Conservation (phyloP, 2,888 invertebrate species). For the Seira ritae region DNA sequence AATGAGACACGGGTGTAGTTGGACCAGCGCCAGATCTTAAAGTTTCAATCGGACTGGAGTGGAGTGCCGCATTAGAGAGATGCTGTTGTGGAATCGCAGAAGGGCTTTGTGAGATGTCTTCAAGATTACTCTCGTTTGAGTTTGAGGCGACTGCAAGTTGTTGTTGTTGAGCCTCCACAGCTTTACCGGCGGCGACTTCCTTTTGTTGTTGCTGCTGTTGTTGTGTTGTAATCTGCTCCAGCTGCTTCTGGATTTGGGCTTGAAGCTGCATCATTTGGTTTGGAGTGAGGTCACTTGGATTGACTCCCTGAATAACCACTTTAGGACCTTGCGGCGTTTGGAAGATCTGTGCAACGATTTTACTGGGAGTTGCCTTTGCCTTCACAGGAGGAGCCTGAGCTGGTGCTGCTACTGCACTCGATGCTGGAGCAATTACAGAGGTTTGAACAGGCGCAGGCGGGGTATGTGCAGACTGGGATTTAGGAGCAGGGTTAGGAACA, state of each 20-base stretch:
- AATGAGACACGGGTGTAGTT: neutral
- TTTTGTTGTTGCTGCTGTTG: slow-evolving; percentile 69
- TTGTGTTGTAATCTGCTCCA: too few relatives aligned
- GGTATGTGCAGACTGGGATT: too few relatives aligned
- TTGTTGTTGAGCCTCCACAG: neutral
- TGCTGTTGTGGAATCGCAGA: slow-evolving; percentile 12
- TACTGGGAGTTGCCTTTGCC: slow-evolving; percentile 68
- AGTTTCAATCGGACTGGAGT: slow-evolving; percentile 33
- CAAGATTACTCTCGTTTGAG: neutral
- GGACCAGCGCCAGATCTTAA: slow-evolving; percentile 31
- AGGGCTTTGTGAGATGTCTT: neutral
- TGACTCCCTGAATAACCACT: slow-evolving; percentile 89
- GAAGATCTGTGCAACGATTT: slow-evolving; percentile 78
- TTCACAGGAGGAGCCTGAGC: slow-evolving; percentile 72
- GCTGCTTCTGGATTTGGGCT: slow-evolving; percentile 92
- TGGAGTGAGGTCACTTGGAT: slow-evolving; percentile 88
- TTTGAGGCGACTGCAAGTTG: neutral
- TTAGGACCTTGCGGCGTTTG: slow-evolving; percentile 90
- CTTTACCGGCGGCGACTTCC: slow-evolving; percentile 17
- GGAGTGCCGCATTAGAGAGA: neutral
- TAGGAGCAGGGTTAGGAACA: neutral
- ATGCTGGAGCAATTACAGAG: slow-evolving; percentile 14
- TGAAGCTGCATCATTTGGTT: slow-evolving; percentile 89
- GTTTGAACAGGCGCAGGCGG: neutral
- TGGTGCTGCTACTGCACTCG: slow-evolving; percentile 66